These are phyloP conservation scores for Drosophila punjabiensis DNA, from an alignment of 1,140 invertebrate genomes.

Conservation along the genomic window DNA sequence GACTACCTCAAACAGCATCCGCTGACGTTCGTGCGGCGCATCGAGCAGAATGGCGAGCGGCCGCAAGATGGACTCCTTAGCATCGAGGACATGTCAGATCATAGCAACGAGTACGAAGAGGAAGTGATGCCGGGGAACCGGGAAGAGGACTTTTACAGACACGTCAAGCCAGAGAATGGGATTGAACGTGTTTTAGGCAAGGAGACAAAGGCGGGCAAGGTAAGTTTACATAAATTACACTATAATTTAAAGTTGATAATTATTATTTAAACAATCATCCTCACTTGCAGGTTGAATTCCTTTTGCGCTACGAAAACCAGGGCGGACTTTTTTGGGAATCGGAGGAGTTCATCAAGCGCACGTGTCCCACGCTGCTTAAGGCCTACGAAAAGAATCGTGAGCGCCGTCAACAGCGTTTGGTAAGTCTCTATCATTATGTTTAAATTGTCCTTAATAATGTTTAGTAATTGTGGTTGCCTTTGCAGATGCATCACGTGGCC, in stretches of 20 bases:
- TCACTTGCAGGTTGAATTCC: slow-evolving; percentile 62
- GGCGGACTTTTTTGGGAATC: slow-evolving; percentile 73
- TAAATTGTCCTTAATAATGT: background rate
- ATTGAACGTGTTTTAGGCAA: slow-evolving; percentile 75
- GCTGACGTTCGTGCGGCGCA: slow-evolving; percentile 68
- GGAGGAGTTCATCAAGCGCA: slow-evolving; percentile 66
- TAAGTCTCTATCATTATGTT: slow-evolving; percentile 7
- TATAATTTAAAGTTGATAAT: background rate
- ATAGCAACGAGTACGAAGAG: slow-evolving; percentile 16
- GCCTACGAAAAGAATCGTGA: slow-evolving; percentile 75
- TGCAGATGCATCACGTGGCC: slow-evolving; percentile 77
- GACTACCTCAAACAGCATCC: slow-evolving; percentile 79
- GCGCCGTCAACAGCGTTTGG: slow-evolving; percentile 69
- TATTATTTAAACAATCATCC: background rate
- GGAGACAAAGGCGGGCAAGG: slow-evolving; percentile 77
- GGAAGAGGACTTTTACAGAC: slow-evolving; percentile 65
- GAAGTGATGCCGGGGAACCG: slow-evolving; percentile 31
- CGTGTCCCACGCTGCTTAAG: slow-evolving; percentile 65
- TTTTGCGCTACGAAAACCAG: slow-evolving; percentile 72
- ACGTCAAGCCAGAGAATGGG: slow-evolving; percentile 68
- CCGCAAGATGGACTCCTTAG: slow-evolving; percentile 40
- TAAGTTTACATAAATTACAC: background rate
- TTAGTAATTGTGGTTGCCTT: background rate
- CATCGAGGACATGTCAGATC: slow-evolving; percentile 50
- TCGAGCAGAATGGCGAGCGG: slow-evolving; percentile 64